These are phyloP conservation scores for Drosophila ohnishii DNA, from an alignment of 1,140 invertebrate genomes.

Conservation along the genomic window DNA sequence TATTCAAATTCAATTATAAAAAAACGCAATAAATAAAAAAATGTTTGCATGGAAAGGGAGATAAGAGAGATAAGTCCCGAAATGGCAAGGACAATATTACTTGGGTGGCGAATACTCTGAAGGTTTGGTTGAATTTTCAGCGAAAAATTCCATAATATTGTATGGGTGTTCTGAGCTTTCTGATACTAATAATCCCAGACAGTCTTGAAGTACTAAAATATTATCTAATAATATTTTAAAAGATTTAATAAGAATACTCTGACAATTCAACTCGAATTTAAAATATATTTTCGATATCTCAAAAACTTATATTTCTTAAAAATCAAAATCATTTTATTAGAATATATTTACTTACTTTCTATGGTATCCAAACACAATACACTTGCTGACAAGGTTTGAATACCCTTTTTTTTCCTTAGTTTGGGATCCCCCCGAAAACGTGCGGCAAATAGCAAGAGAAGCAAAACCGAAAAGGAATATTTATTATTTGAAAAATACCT, in stretches of 20 bases:
- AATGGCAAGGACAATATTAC: conserved; percentile 5
- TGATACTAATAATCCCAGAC: too few relatives aligned
- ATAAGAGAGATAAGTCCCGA: conserved; percentile 20
- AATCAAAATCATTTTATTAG: background rate
- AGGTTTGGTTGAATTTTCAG: background rate
- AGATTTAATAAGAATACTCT: background rate
- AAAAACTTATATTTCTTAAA: background rate
- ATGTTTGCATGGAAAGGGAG: conserved; percentile 50
- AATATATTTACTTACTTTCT: background rate
- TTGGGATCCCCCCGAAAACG: conserved; percentile 5
- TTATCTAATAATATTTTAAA: background rate
- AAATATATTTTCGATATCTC: background rate
- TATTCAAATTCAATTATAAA: conserved; percentile 79
- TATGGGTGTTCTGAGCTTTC: background rate
- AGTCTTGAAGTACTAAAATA: background rate
- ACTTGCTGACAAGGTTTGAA: background rate
- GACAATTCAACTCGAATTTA: rapidly evolving
- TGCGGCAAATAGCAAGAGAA: conserved; percentile 33
- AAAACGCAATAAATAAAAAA: conserved; percentile 67
- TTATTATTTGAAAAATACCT: conserved; percentile 78
- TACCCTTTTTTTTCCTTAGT: conserved; percentile 16
- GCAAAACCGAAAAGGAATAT: conserved; percentile 65
- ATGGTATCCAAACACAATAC: background rate
- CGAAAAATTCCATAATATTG: background rate
- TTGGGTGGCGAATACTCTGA: background rate